Evolutionary conservation across 2,888 invertebrate genomes (phyloP).

Genomic region (Empis stercorea): DNA sequence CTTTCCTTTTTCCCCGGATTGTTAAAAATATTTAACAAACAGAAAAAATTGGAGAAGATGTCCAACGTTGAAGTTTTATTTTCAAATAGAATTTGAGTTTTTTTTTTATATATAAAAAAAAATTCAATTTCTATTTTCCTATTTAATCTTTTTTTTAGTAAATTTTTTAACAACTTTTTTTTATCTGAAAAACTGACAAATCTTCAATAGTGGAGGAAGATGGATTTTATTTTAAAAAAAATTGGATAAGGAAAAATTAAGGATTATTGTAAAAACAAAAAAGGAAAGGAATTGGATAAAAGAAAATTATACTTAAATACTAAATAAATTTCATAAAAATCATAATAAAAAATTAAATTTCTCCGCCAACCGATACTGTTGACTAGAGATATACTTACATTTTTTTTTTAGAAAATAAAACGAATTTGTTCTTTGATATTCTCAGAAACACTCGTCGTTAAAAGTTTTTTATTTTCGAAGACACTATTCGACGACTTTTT

Average conservation of each 20-base stretch:
- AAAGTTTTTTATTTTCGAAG: background rate
- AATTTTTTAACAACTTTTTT: too few species aligned
- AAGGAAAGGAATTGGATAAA: slow-evolving; percentile 12
- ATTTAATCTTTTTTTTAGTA: too few species aligned
- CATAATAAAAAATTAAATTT: slow-evolving; percentile 19
- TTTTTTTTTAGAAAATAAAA: slow-evolving; percentile 11
- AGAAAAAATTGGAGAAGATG: too few species aligned
- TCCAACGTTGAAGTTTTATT: too few species aligned
- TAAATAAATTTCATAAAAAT: background rate
- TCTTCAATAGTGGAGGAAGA: background rate
- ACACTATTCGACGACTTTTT: background rate
- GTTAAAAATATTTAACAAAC: too few species aligned
- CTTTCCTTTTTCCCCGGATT: too few species aligned
- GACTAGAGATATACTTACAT: slow-evolving; percentile 41
- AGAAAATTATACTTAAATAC: slow-evolving; percentile 15
- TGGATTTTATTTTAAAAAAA: slow-evolving; percentile 8
- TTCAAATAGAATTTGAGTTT: too few species aligned
- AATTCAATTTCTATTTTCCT: too few species aligned
- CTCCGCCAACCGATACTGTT: slow-evolving; percentile 44
- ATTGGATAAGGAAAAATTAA: slow-evolving; percentile 6
- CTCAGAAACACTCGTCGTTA: slow-evolving; percentile 7
- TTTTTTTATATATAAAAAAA: too few species aligned
- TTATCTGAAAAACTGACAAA: too few species aligned
- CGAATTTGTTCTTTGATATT: background rate
- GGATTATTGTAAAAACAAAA: slow-evolving; percentile 15